Evolutionary conservation across 1,140 invertebrate genomes (phyloP), one percentile per base, ranked within the genome.

Genomic region (Batillaria attramentaria): DNA sequence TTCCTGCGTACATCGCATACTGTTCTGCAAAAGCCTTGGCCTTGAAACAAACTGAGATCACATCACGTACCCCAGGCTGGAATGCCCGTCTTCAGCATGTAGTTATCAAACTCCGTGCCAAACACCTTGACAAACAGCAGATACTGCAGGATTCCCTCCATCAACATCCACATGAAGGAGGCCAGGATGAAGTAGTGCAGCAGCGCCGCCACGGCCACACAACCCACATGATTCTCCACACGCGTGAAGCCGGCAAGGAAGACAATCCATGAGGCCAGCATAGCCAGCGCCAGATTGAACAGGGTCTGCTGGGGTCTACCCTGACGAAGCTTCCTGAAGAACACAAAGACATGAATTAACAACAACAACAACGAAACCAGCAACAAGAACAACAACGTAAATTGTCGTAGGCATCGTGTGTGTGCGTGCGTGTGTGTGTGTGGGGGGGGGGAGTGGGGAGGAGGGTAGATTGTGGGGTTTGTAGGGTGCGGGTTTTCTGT

Each of bases 141-240:
- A 77, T 92, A 92, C 83, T 92, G 91, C 20, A 92, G 83, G n/a
- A 91, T 79, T 0, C 88, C 91, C 79, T 92, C 91, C 8, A 92
- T 88, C 37, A 92, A 80, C 91, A 92, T 92, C 92, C 92, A 92
- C 74, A 89, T 87, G 78, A 92, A 92, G 10, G 91, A 89, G 0
- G 87, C 89, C n/a, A 92, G 82, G 50, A 92, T 86, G 77, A 92
- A 90, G 81, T 92, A 92, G 78, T 92, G 92, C 20, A 92, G 83
- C 24, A 91, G 74, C 2, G 86, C 89, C 4, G 91, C 90, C 28
- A 91, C 86, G 10, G 78, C 80, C 4, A 89, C 79, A 79, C 91
- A 92, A 0, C 84, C 87, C 18, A 24, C 78, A 35, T 82, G 72
- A 43, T 60, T 79, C n/a, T 83, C 73, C 28, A 85, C 88, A 41